Percentiles rank a stretch among this genome's conserved stretches.
Conservation (phyloP, 2,888 invertebrate species). For the Salpingus planirostris region DNA sequence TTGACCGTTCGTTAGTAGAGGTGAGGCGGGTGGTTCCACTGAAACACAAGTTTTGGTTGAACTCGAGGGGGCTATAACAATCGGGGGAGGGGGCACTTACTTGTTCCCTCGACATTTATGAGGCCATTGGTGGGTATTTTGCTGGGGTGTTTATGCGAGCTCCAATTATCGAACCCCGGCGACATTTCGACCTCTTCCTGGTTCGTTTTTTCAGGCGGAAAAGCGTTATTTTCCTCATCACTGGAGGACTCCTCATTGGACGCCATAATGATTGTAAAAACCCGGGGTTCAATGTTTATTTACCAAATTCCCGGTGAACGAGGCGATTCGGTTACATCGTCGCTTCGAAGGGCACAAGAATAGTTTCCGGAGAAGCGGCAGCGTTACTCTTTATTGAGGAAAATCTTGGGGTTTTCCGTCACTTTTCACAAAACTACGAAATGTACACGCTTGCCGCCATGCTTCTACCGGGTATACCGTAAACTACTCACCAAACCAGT, state of each 20-base stretch:
- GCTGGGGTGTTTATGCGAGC: too few species aligned
- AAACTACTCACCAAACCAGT: constrained; percentile 11
- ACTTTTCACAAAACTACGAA: constrained; percentile 10
- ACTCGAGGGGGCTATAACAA: too few species aligned
- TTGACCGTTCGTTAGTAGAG: too few species aligned
- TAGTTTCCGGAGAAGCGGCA: constrained; percentile 8
- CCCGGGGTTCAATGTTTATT: constrained; percentile 18
- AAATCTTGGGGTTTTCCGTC: constrained; percentile 8
- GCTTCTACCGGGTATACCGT: constrained; percentile 29
- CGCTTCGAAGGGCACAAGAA: constrained; percentile 9
- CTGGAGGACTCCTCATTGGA: constrained; percentile 29
- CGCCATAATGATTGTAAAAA: constrained; percentile 29
- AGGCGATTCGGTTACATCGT: too few species aligned
- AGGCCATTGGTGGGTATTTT: too few species aligned
- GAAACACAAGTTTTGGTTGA: too few species aligned
- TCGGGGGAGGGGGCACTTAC: too few species aligned
- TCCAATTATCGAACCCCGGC: too few species aligned
- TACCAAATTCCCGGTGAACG: constrained; percentile 9
- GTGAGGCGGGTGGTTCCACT: too few species aligned
- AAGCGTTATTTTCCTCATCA: constrained; percentile 30
- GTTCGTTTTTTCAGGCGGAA: constrained; percentile 13
- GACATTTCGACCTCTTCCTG: too few species aligned
- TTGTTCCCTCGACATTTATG: too few species aligned
- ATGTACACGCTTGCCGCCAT: constrained; percentile 32
- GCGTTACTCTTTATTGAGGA: constrained; percentile 3